These are phyloP conservation scores for Typhlichthys eigenmanni DNA, from an alignment of 2,797 vertebrate species.

Conservation along the genomic window DNA sequence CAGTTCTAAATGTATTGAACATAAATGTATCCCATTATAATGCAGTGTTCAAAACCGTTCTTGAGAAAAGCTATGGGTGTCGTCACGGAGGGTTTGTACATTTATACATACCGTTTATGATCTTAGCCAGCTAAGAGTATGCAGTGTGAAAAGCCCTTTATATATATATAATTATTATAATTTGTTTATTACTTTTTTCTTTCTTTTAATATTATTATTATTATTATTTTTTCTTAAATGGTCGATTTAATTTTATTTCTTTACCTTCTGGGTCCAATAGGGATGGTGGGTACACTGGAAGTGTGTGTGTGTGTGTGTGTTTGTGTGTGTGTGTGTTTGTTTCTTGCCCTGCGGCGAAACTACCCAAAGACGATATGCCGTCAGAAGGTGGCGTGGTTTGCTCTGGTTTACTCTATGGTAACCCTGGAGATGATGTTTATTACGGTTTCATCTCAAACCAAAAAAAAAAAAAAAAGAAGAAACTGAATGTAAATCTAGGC, in stretches of 20 bases:
- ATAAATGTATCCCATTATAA: too few species aligned
- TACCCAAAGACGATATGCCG: constrained; percentile 57
- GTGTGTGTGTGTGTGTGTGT: constrained; percentile 31
- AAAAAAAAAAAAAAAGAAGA: constrained; percentile 9
- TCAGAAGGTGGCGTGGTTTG: constrained; percentile 35
- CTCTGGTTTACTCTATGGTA: constrained; percentile 31
- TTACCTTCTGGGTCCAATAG: constrained; percentile 18
- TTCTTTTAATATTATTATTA: neutral
- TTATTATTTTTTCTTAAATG: constrained; percentile 18
- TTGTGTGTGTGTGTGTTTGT: constrained; percentile 21
- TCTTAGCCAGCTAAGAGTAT: too few species aligned
- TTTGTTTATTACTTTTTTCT: constrained; percentile 26
- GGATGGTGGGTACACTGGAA: constrained; percentile 41
- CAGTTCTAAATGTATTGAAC: too few species aligned
- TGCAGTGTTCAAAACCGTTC: too few species aligned
- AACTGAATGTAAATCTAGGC: constrained; percentile 63
- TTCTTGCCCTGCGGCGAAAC: constrained; percentile 36
- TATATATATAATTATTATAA: too few species aligned
- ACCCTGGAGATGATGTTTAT: constrained; percentile 34
- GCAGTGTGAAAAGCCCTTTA: too few species aligned
- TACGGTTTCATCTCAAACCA: constrained; percentile 46
- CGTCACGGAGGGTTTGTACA: too few species aligned
- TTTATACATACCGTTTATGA: too few species aligned
- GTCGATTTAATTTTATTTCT: neutral
- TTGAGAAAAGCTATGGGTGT: too few species aligned